phyloP scores from a whole-genome alignment of 2,888 invertebrate species.

The Tenthredo distinguenda region DNA sequence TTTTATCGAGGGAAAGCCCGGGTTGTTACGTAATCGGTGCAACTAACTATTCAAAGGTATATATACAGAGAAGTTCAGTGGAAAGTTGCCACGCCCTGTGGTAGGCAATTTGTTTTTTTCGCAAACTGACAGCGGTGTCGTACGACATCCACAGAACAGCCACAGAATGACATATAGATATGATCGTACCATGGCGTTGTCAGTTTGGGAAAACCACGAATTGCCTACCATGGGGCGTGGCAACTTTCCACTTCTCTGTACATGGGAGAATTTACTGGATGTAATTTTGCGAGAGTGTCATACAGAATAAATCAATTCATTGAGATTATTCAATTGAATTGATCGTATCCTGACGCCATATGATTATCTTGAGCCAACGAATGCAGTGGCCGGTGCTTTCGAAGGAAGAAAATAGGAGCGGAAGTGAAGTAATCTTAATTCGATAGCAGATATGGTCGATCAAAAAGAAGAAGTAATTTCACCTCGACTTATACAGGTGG shows the following conservation, averaged over 20 bases:
- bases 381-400: neutral
- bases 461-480: neutral
- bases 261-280: neutral
- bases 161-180: no score
- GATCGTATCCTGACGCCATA: neutral
- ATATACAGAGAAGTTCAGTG: neutral
- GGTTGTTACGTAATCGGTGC: neutral
- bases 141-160: no score
- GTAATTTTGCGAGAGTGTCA: neutral
- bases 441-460: neutral
- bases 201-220: no score
- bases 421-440: slow-evolving; percentile 18
- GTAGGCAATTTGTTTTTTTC: no score
- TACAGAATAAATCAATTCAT: neutral
- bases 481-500: neutral
- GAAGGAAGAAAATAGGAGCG: neutral
- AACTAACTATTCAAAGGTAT: neutral
- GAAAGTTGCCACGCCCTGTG: no score
- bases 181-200: no score
- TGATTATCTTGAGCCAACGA: neutral
- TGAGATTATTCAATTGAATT: neutral
- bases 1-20: slow-evolving; percentile 4
- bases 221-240: no score
- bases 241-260: no score
- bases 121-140: no score